Evolutionary conservation across 92 coral and sea anemone species (phyloP).

Genomic region (Porites cylindrica): DNA sequence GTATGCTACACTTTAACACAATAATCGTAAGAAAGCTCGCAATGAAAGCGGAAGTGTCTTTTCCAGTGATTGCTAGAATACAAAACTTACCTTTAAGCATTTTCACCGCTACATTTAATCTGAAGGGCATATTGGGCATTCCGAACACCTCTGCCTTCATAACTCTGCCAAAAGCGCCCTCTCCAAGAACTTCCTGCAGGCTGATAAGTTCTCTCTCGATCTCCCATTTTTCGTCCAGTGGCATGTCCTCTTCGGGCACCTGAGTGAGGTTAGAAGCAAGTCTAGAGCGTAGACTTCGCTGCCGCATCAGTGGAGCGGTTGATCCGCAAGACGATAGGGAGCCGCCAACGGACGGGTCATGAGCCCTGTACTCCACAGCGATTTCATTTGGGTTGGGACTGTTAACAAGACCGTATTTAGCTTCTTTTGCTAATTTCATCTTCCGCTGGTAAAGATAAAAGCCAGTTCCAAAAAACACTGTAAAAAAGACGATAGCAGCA

Average conservation of each 20-base stretch:
- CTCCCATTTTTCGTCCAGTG: slow-evolving; percentile 96
- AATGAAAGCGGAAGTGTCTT: neutral
- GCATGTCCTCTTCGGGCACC: slow-evolving; percentile 82
- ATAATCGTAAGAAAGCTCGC: neutral
- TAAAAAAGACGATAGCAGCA: neutral
- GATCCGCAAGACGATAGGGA: slow-evolving; percentile 83
- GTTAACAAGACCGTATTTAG: slow-evolving; percentile 30
- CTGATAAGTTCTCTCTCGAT: slow-evolving; percentile 82
- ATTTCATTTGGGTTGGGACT: slow-evolving; percentile 38
- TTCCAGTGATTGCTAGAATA: neutral
- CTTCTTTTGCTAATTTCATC: slow-evolving; percentile 2
- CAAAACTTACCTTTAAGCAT: slow-evolving; percentile 87
- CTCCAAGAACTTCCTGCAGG: slow-evolving; percentile 91
- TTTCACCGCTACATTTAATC: slow-evolving; percentile 89
- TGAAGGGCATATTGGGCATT: slow-evolving; percentile 65
- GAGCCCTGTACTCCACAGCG: slow-evolving; percentile 61
- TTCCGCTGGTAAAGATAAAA: slow-evolving; percentile 9
- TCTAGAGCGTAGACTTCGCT: slow-evolving; percentile 49
- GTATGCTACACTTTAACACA: neutral
- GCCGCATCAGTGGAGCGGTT: slow-evolving; percentile 64
- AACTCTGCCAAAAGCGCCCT: slow-evolving; percentile 97
- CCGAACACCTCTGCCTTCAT: slow-evolving; percentile 91
- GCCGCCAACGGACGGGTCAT: slow-evolving; percentile 68
- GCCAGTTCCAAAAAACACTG: neutral
- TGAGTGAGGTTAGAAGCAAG: slow-evolving; percentile 82